Evolutionary conservation across 2,113 vertebrate genomes (phyloP).

Genomic region (Daphoenositta chrysoptera): DNA sequence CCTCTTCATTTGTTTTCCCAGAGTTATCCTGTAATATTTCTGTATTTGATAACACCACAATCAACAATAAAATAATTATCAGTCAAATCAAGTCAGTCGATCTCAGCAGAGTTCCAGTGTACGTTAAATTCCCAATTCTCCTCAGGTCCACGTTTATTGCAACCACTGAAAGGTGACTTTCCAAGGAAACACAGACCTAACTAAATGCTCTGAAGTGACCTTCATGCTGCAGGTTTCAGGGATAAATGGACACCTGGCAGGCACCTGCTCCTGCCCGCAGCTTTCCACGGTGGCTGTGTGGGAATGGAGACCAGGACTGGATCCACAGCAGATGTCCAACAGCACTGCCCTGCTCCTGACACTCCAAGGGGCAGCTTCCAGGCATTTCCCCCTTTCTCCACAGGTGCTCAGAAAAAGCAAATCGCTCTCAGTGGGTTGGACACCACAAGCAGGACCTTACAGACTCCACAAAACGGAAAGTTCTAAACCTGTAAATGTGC

Average conservation of each 20-base stretch:
- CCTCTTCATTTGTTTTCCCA: neutral
- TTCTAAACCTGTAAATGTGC: neutral
- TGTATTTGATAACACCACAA: neutral
- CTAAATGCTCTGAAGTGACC: neutral
- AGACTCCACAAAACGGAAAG: neutral
- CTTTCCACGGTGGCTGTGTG: fast-evolving
- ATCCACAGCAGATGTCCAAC: neutral
- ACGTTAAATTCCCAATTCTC: neutral
- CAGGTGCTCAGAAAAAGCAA: neutral
- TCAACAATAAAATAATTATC: neutral
- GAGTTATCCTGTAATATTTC: neutral
- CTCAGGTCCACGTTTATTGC: neutral
- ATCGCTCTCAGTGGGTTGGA: neutral
- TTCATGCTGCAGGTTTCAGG: neutral
- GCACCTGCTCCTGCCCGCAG: neutral
- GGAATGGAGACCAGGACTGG: fast-evolving
- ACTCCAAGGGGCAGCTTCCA: neutral
- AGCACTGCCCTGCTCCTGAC: neutral
- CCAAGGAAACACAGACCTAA: neutral
- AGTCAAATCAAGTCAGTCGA: neutral
- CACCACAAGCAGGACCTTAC: neutral
- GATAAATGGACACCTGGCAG: fast-evolving
- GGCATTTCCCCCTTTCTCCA: neutral
- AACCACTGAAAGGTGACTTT: neutral
- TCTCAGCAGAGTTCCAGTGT: fast-evolving